Conservation (phyloP, 2,888 invertebrate species). For the Philhelius pedissequus region DNA sequence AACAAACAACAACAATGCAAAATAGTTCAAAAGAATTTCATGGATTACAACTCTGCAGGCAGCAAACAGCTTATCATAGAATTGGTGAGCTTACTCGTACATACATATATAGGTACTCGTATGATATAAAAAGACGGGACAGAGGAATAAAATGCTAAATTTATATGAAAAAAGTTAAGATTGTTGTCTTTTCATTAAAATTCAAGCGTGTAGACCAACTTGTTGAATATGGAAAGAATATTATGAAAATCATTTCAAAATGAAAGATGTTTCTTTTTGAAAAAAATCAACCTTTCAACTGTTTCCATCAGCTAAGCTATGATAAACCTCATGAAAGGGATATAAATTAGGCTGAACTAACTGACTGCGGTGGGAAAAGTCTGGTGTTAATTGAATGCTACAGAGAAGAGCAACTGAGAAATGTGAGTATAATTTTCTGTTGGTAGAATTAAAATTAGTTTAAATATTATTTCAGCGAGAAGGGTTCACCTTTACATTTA, state of each 20-base stretch:
- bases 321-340: not conserved
- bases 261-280: not conserved
- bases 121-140: too few relatives aligned
- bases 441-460: not conserved
- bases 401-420: not conserved
- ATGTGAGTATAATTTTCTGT: conserved; percentile 1
- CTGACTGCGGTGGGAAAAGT: not conserved
- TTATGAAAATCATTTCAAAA: conserved; percentile 6
- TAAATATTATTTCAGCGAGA: not conserved
- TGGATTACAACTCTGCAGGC: not conserved
- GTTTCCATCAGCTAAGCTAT: too few relatives aligned
- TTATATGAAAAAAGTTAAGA: conserved; percentile 32
- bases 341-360: conserved; percentile 39
- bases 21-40: conserved; percentile 12
- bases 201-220: conserved; percentile 37
- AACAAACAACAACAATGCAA: not conserved
- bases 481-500: not conserved
- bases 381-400: not conserved
- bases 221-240: conserved; percentile 54
- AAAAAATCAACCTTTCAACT: not conserved
- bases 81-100: not conserved
- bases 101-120: too few relatives aligned
- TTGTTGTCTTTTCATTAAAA: conserved; percentile 65
- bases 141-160: conserved; percentile 9
- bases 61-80: not conserved